phyloP scores from a whole-genome alignment of 2,797 vertebrate species.

The Girardinus metallicus region DNA sequence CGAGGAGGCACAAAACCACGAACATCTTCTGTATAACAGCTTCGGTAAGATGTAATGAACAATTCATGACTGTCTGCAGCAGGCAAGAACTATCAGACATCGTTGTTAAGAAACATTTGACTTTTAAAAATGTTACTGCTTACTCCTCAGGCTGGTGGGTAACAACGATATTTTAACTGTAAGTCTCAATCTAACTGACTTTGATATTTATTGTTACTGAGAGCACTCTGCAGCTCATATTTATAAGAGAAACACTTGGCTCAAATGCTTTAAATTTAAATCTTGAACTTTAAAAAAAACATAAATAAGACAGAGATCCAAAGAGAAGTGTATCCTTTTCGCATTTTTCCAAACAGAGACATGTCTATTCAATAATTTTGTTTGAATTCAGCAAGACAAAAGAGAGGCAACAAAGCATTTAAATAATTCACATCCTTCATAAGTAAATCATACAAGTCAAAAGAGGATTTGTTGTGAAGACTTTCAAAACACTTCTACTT shows the following conservation, averaged over 20 bases:
- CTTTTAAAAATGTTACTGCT: neutral
- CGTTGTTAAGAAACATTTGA: constrained; percentile 12
- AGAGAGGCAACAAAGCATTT: constrained; percentile 2
- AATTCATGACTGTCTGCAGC: constrained; percentile 46
- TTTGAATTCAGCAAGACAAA: constrained; percentile 1
- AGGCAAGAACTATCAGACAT: constrained; percentile 38
- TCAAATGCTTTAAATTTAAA: neutral
- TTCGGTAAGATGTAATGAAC: constrained; percentile 52
- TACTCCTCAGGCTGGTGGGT: neutral
- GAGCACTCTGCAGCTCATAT: neutral
- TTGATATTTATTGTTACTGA: neutral
- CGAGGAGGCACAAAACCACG: neutral
- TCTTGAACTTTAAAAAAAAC: neutral
- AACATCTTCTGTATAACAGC: constrained; percentile 36
- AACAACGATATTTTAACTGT: neutral
- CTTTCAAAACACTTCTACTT: constrained; percentile 1
- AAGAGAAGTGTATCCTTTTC: neutral
- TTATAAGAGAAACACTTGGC: neutral
- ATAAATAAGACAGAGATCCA: neutral
- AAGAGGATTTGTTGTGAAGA: neutral
- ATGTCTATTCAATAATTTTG: neutral
- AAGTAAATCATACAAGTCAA: neutral
- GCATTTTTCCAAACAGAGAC: neutral
- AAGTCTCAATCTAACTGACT: constrained; percentile 1
- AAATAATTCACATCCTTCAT: neutral